Base-by-base conservation (phyloP, 2,797 vertebrate genomes). In the Tangara arthus region DNA sequence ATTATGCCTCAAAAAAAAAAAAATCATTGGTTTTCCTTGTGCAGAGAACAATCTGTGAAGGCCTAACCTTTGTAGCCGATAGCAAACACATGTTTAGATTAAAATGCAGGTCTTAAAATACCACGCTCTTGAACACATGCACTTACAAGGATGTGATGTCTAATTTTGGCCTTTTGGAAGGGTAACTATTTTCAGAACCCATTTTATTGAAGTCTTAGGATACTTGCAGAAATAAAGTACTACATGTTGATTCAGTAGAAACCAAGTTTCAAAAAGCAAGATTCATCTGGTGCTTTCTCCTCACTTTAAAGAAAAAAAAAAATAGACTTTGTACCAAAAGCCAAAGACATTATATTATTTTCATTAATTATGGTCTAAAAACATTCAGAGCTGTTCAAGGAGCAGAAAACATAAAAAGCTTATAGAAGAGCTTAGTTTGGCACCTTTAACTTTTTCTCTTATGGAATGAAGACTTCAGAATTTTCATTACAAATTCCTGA, bases 101-200 rank as follows among this genome's bases (percentile, higher is more conserved):
- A 70, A 90, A 80, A 90, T 39, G 15, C 20, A 75, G 34, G 46
- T 88, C 75, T 82, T 80, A 65, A 92, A 94, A 94, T 80, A 79
- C 12, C 27, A 50, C 81, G 7, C 34, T 92, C 52, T 47, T 49
- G 28, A 82, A 89, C 28, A 73, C 13, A 41, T n/a, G 34, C 46
- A 82, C 52, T 69, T 86, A 92, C 49, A 86, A 80, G 55, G 47
- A 88, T 68, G 44, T 89, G 73, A 86, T 21, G 35, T 71, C 49
- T 89, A 70, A 85, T 90, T 73, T 35, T 89, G 82, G 49, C 27
- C 60, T 86, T 82, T 56, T 26, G 20, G 49, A 53, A 75, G 20
- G 50, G 57, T 69, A 76, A 46, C 37, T 79, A 61, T 89, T 85
- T 94, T 81, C 75, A 71, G 34, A 76, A 52, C 8, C 3, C 22